Evolutionary conservation across 2,888 invertebrate genomes (phyloP).

Genomic region (Lagria hirta): DNA sequence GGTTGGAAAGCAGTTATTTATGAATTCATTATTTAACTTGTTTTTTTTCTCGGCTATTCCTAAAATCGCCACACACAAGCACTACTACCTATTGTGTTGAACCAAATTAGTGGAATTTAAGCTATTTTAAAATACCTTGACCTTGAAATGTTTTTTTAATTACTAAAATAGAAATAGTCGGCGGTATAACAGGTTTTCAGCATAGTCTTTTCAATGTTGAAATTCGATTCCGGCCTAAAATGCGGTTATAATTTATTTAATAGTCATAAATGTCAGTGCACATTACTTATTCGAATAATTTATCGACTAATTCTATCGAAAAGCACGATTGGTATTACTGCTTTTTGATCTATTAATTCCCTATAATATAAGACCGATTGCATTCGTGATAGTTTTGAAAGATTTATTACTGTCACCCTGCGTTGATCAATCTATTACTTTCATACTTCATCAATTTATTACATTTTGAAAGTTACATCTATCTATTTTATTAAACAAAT

Average conservation of each 20-base stretch:
- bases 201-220: no score
- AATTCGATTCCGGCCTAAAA: no score
- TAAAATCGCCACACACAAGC: no score
- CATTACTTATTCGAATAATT: conserved; percentile 2
- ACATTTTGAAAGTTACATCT: no score
- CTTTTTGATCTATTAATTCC: conserved; percentile 10
- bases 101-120: no score
- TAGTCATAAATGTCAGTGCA: conserved; percentile 10
- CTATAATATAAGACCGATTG: conserved; percentile 10
- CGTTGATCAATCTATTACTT: no score
- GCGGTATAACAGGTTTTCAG: no score
- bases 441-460: no score
- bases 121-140: conserved; percentile 13
- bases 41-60: conserved; percentile 25
- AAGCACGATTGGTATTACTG: conserved; percentile 13
- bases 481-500: no score
- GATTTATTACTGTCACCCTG: no score
- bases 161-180: conserved; percentile 8
- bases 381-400: conserved; percentile 16
- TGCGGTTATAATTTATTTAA: conserved; percentile 13
- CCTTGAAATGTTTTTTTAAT: conserved; percentile 3
- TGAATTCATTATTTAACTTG: conserved; percentile 30
- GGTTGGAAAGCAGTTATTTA: conserved; percentile 30
- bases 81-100: no score
- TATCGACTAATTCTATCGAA: conserved; percentile 9